Base-by-base conservation (phyloP, 2,797 vertebrate genomes). In the Megaceryle alcyon region DNA sequence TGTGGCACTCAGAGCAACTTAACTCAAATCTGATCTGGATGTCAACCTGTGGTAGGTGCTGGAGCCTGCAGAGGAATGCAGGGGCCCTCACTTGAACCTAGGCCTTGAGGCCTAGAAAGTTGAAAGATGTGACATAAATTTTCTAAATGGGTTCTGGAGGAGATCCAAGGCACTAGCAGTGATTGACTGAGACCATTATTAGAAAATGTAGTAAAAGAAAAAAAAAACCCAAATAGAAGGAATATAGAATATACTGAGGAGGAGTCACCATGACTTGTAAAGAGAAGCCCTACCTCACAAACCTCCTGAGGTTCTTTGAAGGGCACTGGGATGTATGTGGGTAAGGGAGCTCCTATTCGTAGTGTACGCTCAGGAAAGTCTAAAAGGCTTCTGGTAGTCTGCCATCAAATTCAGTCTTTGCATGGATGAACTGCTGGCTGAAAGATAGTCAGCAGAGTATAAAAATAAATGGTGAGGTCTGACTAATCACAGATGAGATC, bases 211-310 rank as follows among this genome's bases (percentile, higher is more conserved):
- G 2, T 41, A 2, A 33, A 14, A 51, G 22, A 59, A 13, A 31
- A 39, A 35, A 39, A 9, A 2, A 35, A 35, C 35, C 35, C 35
- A n/a, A 54, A 8, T 49, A 8, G 86, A 66, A 13, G 7, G 59
- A 78, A 90, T 69, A 10, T 7, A 41, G 9, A 68, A 41, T 61
- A 59, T 17, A 69, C 12, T n/a, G 20, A 91, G 63, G 39, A 91
- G 49, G 22, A 69, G 14, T 33, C 9, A 65, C n/a, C 14, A 6
- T 54, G 43, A 80, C 21, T 82, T 54, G 26, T 57, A 39, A 89
- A 91, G 33, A 84, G n/a, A 89, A 84, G 15, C 26, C 18, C 19
- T 61, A 41, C 22, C 28, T 89, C 49, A 61, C 33, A 94, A 89
- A 87, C 4, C 3, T 78, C 19, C 53, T 56, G 4, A 90, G 90